Percentiles rank a stretch among this genome's conserved stretches.
Evolutionary conservation across 92 coral and sea anemone species (phyloP).

Genomic region (Phenganax stokvisi): DNA sequence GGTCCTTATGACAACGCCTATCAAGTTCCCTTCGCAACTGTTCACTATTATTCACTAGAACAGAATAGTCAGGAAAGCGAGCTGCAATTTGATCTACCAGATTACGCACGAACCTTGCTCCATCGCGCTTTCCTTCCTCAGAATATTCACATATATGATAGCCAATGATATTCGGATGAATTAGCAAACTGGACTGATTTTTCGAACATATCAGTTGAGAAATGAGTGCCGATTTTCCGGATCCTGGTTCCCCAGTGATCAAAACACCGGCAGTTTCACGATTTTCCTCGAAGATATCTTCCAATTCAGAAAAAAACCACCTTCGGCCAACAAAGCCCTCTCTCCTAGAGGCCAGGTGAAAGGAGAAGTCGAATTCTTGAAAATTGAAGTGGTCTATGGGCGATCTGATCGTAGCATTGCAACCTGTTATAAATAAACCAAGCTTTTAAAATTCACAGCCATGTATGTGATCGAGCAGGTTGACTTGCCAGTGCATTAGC

Average conservation of each 20-base stretch:
- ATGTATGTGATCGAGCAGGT: too few species aligned
- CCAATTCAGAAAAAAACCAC: constrained; percentile 53
- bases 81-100: constrained; percentile 62
- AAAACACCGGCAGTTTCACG: constrained; percentile 35
- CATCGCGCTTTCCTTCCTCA: constrained; percentile 6
- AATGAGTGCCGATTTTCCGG: constrained; percentile 69
- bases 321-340: constrained; percentile 8
- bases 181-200: constrained; percentile 43
- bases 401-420: constrained; percentile 2
- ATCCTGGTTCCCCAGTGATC: constrained; percentile 63
- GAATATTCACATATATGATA: constrained; percentile 19
- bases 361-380: constrained; percentile 6
- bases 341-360: not conserved
- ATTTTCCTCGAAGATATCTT: constrained; percentile 15
- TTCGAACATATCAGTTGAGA: constrained; percentile 71
- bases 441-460: too few species aligned
- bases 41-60: constrained; percentile 37
- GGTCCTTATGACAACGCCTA: not conserved
- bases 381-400: constrained; percentile 2
- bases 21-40: constrained; percentile 46
- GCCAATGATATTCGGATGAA: constrained; percentile 49
- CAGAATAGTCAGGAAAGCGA: not conserved
- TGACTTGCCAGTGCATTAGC: too few species aligned
- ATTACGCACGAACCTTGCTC: constrained; percentile 39
- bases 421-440: too few species aligned